Base-by-base conservation (phyloP, 2,113 vertebrate species). In the Apus apus region DNA sequence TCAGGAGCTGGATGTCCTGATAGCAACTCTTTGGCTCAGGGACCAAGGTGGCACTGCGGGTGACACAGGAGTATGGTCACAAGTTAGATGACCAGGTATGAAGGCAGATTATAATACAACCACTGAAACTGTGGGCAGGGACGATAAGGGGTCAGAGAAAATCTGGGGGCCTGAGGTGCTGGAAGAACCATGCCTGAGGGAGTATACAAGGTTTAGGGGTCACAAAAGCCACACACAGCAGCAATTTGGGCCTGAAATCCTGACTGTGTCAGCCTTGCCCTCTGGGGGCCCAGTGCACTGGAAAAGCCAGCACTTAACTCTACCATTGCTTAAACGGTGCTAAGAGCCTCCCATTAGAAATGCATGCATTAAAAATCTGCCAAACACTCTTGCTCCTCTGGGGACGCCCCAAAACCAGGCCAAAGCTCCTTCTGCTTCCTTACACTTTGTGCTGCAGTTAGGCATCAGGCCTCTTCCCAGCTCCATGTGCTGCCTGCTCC, bases 321-420 rank as follows among this genome's bases (percentile, higher is more conserved):
- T 93, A 85, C 92, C 82, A 68, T 75, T 73, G 85, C 93, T 94
- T 97, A 97, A 97, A 97, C 5, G 87, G 82, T 72, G 80, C 94
- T 95, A 97, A 97, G 96, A 97, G 95, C 73, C 85, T 97, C 76
- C 75, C 80, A 93, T 96, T 94, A 92, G 57, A 94, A 88, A 97
- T 95, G 94, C 84, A 95, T 79, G 92, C 87, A 96, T 96, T 95
- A 94, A 95, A 97, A 97, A 89, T 67, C 67, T 83, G 77, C 80
- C 85, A 92, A 95, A 88, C 78, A 40, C n/a, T 93, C 89, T 67
- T 62, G 68, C 85, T 94, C 50, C 95, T 93, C 87, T 94, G 46
- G 94, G 91, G 89, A 96, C 93, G 85, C 68, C 86, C 93, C 19
- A 2, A 94, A 92, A 90, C 62, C 71, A 87, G 89, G 90, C 61